Conservation (phyloP, 2,113 vertebrate species). For the Sminthopsis crassicaudata region DNA sequence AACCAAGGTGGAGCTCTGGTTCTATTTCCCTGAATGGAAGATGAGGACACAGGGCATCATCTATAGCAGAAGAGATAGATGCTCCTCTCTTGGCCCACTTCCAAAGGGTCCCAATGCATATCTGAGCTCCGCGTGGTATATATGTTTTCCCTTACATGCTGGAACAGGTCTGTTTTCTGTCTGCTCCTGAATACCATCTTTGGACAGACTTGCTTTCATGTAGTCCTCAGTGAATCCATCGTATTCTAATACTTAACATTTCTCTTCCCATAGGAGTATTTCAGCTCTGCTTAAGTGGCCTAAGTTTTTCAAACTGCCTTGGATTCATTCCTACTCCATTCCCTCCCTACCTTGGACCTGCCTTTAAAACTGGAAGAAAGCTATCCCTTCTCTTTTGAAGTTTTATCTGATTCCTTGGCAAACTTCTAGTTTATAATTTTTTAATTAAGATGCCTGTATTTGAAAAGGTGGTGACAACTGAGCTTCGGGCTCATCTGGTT, state of each 20-base stretch:
- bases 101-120: constrained; percentile 37
- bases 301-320: background rate
- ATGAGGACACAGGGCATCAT: background rate
- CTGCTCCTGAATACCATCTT: constrained; percentile 5
- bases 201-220: background rate
- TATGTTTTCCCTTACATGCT: constrained; percentile 44
- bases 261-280: background rate
- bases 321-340: background rate
- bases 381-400: constrained; percentile 13
- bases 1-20: constrained; percentile 13
- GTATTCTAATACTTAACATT: background rate
- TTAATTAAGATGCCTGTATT: constrained; percentile 79
- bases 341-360: background rate
- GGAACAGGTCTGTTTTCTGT: constrained; percentile 46
- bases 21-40: constrained; percentile 3
- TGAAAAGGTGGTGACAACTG: constrained; percentile 81
- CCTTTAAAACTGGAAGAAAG: constrained; percentile 22
- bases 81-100: constrained; percentile 51
- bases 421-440: constrained; percentile 62
- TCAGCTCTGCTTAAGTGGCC: background rate
- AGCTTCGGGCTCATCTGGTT: constrained; percentile 72
- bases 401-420: constrained; percentile 59
- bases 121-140: constrained; percentile 28
- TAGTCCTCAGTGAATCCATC: background rate
- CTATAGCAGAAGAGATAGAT: constrained; percentile 26